Base-by-base conservation (phyloP, 2,113 vertebrate species). In the Anolis sagrei region DNA sequence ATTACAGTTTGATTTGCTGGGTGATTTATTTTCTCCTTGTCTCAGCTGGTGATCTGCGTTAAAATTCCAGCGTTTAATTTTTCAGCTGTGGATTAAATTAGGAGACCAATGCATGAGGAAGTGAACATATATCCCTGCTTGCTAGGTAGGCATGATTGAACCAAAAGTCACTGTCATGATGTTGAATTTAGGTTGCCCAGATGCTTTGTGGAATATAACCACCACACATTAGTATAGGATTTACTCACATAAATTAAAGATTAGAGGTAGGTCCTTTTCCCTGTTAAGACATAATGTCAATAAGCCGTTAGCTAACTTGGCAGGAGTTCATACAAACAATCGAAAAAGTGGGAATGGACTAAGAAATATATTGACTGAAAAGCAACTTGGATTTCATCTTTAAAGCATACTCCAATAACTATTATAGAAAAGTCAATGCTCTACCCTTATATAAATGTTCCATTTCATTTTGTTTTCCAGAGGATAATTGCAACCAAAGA, bases 381-480 rank as follows among this genome's bases (percentile, higher is more conserved):
- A 91, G 68, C 66, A 27, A 7, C 18, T 75, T 80, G 80, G 39
- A 87, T 66, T 75, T 89, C 48, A 61, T 48, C 82, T 87, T 6
- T 49, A 87, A 79, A 5, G 21, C 2, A 82, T 34, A 72, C 2
- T 16, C 39, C 36, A 29, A 0, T 27, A 1, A 19, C 7, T 34
- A 29, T 72, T 84, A 51, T 29, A 29, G 25, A 88, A 85, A 51
- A 36, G 68, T 0, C 0, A 62, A 5, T 62, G 49, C 34, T 18
- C 4, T 34, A 14, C 70, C 62, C 73, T 76, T 69, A 36, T 27
- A 39, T 48, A 76, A 48, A 7, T 32, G 49, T 51, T 32, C 75
- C 11, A 32, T 49, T 36, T 58, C 25, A 6, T 14, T 27, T 74
- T 74, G 36, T 76, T 51, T 32, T 32, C 29, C 68, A 5, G 32